These are phyloP conservation scores for Heliconius charithonia DNA, from an alignment of 2,888 invertebrate species.

Conservation along the genomic window DNA sequence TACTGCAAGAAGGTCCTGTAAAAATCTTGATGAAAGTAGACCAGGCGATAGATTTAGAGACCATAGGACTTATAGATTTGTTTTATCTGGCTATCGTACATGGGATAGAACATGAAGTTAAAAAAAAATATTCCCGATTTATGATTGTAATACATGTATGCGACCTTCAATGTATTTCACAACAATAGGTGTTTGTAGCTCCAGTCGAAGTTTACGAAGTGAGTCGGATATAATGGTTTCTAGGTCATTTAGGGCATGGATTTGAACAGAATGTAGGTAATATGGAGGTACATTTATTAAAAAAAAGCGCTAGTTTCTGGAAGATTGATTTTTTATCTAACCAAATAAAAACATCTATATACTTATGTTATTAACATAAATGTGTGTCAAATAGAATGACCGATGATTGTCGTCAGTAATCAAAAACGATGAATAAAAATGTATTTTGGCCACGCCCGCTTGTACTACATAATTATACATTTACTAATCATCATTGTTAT, in stretches of 20 bases:
- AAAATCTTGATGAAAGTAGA: too few relatives aligned
- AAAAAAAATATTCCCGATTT: not conserved
- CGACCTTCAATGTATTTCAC: not conserved
- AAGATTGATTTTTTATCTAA: not conserved
- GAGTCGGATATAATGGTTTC: constrained; percentile 11
- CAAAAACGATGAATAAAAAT: not conserved
- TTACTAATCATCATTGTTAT: too few relatives aligned
- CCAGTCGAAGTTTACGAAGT: constrained; percentile 2
- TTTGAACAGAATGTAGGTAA: constrained; percentile 1
- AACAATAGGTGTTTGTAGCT: constrained; percentile 11
- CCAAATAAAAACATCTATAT: not conserved
- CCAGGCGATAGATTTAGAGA: too few relatives aligned
- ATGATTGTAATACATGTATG: not conserved
- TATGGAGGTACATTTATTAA: not conserved
- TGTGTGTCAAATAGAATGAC: not conserved
- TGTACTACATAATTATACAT: too few relatives aligned
- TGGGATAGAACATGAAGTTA: not conserved
- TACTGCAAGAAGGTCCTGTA: too few relatives aligned
- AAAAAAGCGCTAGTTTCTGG: not conserved
- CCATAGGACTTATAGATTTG: too few relatives aligned
- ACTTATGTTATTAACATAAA: not conserved
- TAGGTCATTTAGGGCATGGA: constrained; percentile 2
- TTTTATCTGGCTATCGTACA: too few relatives aligned
- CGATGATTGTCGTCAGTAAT: not conserved
- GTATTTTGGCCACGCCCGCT: too few relatives aligned